Evolutionary conservation across 2,888 invertebrate species (phyloP).

Genomic region (Tetrapedia diversipes): DNA sequence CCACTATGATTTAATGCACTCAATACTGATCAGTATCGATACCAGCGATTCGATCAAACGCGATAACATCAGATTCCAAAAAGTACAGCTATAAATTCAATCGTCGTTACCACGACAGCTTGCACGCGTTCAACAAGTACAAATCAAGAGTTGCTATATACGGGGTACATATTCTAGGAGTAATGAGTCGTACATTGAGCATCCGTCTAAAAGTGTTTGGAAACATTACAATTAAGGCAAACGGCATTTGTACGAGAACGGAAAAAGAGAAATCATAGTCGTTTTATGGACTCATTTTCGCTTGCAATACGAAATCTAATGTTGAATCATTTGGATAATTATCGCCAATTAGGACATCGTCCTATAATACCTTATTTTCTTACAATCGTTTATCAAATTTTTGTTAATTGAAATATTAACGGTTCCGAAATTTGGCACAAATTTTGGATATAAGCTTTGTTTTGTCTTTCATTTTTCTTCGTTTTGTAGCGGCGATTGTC

Average conservation of each 20-base stretch:
- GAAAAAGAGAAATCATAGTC: slow-evolving; percentile 54
- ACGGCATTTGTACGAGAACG: slow-evolving; percentile 66
- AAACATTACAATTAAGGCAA: slow-evolving; percentile 74
- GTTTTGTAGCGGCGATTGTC: slow-evolving; percentile 10
- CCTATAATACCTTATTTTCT: neutral
- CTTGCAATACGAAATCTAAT: slow-evolving; percentile 17
- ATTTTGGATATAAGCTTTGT: slow-evolving; percentile 37
- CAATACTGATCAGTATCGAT: slow-evolving; percentile 3
- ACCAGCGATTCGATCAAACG: slow-evolving; percentile 7
- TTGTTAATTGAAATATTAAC: slow-evolving; percentile 21
- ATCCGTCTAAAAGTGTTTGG: slow-evolving; percentile 74
- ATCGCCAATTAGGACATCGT: slow-evolving; percentile 7
- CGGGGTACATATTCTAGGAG: slow-evolving; percentile 62
- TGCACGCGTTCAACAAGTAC: slow-evolving; percentile 19
- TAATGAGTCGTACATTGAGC: slow-evolving; percentile 74
- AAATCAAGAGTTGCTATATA: slow-evolving; percentile 59
- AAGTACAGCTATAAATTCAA: slow-evolving; percentile 34
- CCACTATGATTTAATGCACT: neutral
- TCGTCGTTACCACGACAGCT: slow-evolving; percentile 21
- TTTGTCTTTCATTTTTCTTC: neutral
- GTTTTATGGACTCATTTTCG: slow-evolving; percentile 50
- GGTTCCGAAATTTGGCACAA: slow-evolving; percentile 64
- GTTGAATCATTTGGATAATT: slow-evolving; percentile 17
- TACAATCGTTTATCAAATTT: neutral
- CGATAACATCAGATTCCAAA: slow-evolving; percentile 34